Evolutionary conservation across 2,113 vertebrate genomes (phyloP).

Genomic region (Pycnonotus jocosus): DNA sequence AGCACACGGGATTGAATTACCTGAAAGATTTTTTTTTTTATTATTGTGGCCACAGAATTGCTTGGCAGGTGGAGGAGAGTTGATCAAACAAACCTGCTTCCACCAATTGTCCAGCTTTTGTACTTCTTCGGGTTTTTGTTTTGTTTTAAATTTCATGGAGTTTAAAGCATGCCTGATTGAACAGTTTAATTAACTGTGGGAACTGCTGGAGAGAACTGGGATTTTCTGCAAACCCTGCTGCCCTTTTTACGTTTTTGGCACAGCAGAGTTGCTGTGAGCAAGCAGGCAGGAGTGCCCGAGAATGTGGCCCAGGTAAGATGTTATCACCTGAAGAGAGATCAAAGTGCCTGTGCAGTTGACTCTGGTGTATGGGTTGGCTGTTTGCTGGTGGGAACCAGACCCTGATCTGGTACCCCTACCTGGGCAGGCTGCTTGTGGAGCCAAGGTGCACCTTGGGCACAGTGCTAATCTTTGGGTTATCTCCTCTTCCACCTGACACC

Average conservation of each 20-base stretch:
- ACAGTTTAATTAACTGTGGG: conserved; percentile 8
- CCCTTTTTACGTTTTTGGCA: background rate
- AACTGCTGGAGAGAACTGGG: background rate
- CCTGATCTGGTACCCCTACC: background rate
- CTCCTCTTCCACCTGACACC: background rate
- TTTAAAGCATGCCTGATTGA: background rate
- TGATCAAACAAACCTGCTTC: conserved; percentile 6
- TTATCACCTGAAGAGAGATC: background rate
- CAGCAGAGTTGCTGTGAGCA: background rate
- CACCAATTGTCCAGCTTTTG: background rate
- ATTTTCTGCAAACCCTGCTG: background rate
- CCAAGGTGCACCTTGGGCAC: background rate
- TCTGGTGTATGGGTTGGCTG: background rate
- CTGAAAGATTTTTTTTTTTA: background rate
- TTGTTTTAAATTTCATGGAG: background rate
- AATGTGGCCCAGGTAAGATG: background rate
- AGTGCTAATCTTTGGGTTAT: background rate
- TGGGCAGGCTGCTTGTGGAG: accelerated
- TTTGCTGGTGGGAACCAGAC: background rate
- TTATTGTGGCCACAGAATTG: background rate
- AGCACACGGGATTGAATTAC: background rate
- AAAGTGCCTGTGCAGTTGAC: background rate
- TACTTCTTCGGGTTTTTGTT: background rate
- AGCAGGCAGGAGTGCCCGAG: background rate
- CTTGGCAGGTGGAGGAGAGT: background rate